A percentile compares a stretch with the other conserved stretches of the same genome.
Evolutionary conservation across 1,140 invertebrate genomes (phyloP).

Genomic region (Augochlora pura): DNA sequence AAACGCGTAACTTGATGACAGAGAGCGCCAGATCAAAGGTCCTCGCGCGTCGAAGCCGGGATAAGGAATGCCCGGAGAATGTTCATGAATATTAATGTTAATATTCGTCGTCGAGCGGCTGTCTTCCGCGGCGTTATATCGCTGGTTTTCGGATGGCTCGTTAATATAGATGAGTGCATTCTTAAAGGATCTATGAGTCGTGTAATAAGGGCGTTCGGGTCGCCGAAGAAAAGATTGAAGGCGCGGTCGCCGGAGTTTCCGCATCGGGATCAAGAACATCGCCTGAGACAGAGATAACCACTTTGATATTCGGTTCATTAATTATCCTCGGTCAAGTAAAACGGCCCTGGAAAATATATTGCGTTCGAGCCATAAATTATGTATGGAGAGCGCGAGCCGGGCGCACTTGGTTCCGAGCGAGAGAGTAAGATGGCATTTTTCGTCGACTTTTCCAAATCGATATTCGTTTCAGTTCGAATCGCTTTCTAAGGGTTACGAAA

Average conservation of each 20-base stretch:
- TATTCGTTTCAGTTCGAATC: too few relatives aligned
- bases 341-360: constrained; percentile 22
- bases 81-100: too few relatives aligned
- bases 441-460: too few relatives aligned
- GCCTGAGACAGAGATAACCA: constrained; percentile 42
- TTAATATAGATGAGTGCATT: background rate
- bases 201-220: constrained; percentile 17
- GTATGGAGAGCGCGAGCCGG: constrained; percentile 13
- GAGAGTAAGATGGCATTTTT: background rate
- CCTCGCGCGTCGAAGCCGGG: too few relatives aligned
- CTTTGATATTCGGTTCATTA: constrained; percentile 67
- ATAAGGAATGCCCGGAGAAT: too few relatives aligned
- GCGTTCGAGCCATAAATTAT: constrained; percentile 55
- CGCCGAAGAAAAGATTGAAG: constrained; percentile 1
- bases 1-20: too few relatives aligned
- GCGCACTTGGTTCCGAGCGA: constrained; percentile 22
- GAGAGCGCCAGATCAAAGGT: too few relatives aligned
- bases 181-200: constrained; percentile 17
- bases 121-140: background rate
- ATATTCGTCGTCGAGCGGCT: too few relatives aligned
- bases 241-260: constrained; percentile 12
- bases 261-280: constrained; percentile 30
- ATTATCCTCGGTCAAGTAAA: constrained; percentile 54
- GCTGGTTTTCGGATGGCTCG: background rate
- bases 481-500: too few relatives aligned